These are phyloP conservation scores for Dendrolimus houi DNA, from an alignment of 2,888 invertebrate genomes.

Conservation along the genomic window DNA sequence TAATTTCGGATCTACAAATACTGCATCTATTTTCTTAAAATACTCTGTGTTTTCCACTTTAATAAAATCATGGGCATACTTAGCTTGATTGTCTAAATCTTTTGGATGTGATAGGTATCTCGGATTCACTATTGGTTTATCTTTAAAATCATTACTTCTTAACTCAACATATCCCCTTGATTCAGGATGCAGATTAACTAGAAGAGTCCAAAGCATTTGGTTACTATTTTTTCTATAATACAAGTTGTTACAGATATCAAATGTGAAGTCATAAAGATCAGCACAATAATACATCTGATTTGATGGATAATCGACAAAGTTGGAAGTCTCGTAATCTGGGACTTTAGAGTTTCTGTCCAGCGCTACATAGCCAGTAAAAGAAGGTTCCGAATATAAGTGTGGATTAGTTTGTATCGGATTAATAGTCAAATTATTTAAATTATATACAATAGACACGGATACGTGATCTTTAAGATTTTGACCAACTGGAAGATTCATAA, in stretches of 20 bases:
- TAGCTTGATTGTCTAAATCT: constrained; percentile 26
- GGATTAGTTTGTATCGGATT: constrained; percentile 7
- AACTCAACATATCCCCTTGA: constrained; percentile 26
- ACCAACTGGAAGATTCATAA: constrained; percentile 33
- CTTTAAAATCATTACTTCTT: constrained; percentile 20
- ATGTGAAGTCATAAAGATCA: constrained; percentile 6
- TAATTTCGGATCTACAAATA: constrained; percentile 15
- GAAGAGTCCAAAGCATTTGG: constrained; percentile 10
- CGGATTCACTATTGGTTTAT: constrained; percentile 21
- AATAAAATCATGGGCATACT: constrained; percentile 23
- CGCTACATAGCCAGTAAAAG: constrained; percentile 16
- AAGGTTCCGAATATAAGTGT: constrained; percentile 44
- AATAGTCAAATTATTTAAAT: constrained; percentile 11
- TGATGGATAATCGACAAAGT: constrained; percentile 9
- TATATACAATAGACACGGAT: constrained; percentile 11
- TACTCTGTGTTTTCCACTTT: constrained; percentile 24
- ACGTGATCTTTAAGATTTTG: constrained; percentile 31
- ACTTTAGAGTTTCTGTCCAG: constrained; percentile 18
- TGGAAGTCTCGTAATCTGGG: constrained; percentile 26
- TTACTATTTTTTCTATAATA: constrained; percentile 9
- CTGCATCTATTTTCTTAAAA: constrained; percentile 23
- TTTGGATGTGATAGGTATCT: constrained; percentile 17
- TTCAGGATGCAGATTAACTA: constrained; percentile 20
- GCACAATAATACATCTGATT: constrained; percentile 12
- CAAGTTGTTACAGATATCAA: constrained; percentile 13